phyloP scores from a whole-genome alignment of 2,113 vertebrate species.

The Callorhinus ursinus region DNA sequence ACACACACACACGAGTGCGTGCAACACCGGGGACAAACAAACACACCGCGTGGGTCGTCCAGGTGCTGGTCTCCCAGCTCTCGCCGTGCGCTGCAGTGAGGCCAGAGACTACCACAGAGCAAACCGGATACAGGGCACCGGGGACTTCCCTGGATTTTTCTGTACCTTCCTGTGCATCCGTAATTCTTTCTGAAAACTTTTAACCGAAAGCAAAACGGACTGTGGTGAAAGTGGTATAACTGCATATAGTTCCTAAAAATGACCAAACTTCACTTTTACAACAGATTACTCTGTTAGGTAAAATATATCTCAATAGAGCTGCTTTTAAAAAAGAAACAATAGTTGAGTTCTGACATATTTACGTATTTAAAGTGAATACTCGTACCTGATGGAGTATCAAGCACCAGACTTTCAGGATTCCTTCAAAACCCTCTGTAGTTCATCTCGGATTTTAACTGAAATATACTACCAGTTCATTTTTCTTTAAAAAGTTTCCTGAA shows the following conservation, averaged over 20 bases:
- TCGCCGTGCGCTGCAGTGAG: neutral
- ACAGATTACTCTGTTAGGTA: neutral
- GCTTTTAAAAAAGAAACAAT: neutral
- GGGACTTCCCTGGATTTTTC: neutral
- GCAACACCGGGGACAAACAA: neutral
- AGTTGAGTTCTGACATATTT: neutral
- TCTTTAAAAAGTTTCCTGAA: conserved; percentile 35
- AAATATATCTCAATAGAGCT: neutral
- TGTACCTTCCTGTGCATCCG: neutral
- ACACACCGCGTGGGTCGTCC: neutral
- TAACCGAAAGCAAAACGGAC: neutral
- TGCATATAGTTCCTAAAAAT: neutral
- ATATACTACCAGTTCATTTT: neutral
- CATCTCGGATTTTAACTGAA: conserved; percentile 36
- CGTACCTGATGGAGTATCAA: neutral
- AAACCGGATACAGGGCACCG: neutral
- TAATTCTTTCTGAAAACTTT: neutral
- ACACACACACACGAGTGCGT: neutral
- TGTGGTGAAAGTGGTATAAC: neutral
- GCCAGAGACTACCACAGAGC: neutral
- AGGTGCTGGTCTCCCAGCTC: neutral
- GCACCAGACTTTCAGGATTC: neutral
- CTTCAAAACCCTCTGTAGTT: neutral
- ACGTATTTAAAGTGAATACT: neutral
- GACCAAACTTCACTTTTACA: neutral